Evolutionary conservation across 2,888 invertebrate genomes (phyloP).

Genomic region (Choristoneura rosaceana): DNA sequence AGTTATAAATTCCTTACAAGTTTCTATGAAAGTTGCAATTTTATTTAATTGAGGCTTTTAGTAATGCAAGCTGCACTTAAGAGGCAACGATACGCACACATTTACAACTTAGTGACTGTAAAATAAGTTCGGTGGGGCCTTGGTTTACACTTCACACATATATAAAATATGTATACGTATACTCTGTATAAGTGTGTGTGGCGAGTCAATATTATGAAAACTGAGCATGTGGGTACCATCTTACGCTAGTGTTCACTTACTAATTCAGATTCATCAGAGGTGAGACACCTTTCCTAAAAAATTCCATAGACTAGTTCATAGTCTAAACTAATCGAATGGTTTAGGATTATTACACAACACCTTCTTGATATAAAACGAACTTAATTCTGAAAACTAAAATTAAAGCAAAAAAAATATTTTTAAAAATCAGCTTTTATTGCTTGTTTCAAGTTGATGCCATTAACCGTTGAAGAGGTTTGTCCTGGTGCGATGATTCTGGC

Average conservation of each 20-base stretch:
- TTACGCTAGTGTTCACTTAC: slow-evolving; percentile 57
- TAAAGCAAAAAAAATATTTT: no score
- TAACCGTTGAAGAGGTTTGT: no score
- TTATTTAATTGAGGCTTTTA: slow-evolving; percentile 34
- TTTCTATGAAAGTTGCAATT: slow-evolving; percentile 32
- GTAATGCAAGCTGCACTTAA: slow-evolving; percentile 39
- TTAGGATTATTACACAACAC: not conserved
- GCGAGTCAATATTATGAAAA: slow-evolving; percentile 58
- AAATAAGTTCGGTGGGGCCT: slow-evolving; percentile 58
- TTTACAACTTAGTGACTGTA: slow-evolving; percentile 48
- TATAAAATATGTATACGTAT: slow-evolving; percentile 47
- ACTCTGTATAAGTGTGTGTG: slow-evolving; percentile 49
- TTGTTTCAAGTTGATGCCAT: no score
- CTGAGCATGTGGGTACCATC: slow-evolving; percentile 58
- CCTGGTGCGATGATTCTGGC: no score
- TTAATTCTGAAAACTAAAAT: not conserved
- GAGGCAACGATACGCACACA: slow-evolving; percentile 45
- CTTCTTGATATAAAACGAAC: not conserved
- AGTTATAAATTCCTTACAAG: slow-evolving; percentile 14
- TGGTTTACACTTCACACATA: slow-evolving; percentile 64
- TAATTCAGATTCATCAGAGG: slow-evolving; percentile 65
- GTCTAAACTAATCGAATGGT: not conserved
- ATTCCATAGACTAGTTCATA: slow-evolving; percentile 23
- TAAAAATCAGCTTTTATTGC: no score
- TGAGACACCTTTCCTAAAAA: slow-evolving; percentile 62